Evolutionary conservation across 1,140 invertebrate genomes (phyloP), one percentile per base, ranked within the genome.

Genomic region (Cotesia vestalis): DNA sequence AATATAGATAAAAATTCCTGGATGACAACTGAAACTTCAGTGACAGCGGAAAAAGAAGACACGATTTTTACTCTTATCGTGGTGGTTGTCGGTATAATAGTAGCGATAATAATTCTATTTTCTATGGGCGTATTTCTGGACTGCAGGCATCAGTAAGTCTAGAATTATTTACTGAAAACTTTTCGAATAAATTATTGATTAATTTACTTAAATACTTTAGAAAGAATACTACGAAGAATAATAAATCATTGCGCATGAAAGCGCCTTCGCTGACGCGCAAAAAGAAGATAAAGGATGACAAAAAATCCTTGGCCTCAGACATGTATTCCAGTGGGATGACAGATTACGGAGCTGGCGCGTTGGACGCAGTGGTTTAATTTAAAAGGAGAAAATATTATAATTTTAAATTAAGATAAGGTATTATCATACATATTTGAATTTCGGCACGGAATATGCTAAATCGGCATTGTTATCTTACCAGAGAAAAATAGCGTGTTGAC

Each of bases 121-220:
- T 83, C 87, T 4, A 84, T 91, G 68, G 90, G 88, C 59, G 80
- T 91, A n/a, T 88, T 91, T 14, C 89, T 91, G 27, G 88, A 89
- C 69, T 89, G 85, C 76, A 82, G 82, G 73, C 85, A 88, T 46
- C 87, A 88, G 88, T 89, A 78, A 84, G 87, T 85, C 66, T 53
- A 66, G 6, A 8, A 14, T 60, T 12, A 11, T 60, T 27, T 35
- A 62, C 8, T 9, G 12, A 46, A 36, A 66, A 52, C 20, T 55
- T 20, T 36, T 62, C 67, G 38, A n/a, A 36, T 52, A 67, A 67
- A 67, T 34, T n/a, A 17, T 38, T n/a, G 4, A 35, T 55, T n/a
- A 17, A 59, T 5, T 35, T 62, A n/a, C 35, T 63, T 60, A 3
- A 55, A 67, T 8, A 34, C 77, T 79, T 5, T 57, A 79, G 78